Percentiles rank a stretch among this genome's conserved stretches.
Evolutionary conservation across 2,888 invertebrate species (phyloP).

Genomic region (Mythimna pallens): DNA sequence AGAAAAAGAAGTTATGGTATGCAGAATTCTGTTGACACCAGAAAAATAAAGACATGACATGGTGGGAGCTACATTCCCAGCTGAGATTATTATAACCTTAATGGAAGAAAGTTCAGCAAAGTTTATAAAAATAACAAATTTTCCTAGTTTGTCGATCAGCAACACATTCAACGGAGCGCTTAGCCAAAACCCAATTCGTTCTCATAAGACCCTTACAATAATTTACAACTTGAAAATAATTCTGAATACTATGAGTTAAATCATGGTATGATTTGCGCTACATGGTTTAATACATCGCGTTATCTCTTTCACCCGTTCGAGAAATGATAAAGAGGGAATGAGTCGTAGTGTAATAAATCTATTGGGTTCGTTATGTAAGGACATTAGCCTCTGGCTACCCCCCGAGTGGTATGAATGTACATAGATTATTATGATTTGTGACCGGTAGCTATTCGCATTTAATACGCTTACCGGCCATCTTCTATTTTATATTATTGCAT

Average conservation of each 20-base stretch:
- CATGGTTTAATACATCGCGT: constrained; percentile 47
- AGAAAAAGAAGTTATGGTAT: too few species aligned
- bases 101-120: constrained; percentile 16
- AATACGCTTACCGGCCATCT: constrained; percentile 63
- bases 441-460: constrained; percentile 64
- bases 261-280: constrained; percentile 54
- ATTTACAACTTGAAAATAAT: constrained; percentile 59
- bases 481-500: constrained; percentile 54
- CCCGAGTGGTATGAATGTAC: constrained; percentile 66
- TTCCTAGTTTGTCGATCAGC: constrained; percentile 7
- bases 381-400: constrained; percentile 70
- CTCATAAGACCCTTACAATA: constrained; percentile 52
- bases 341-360: constrained; percentile 72
- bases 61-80: background rate
- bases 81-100: background rate
- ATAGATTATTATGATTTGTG: constrained; percentile 79
- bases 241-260: constrained; percentile 56
- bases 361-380: constrained; percentile 76
- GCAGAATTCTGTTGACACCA: background rate
- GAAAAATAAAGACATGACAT: background rate
- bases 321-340: constrained; percentile 36
- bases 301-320: constrained; percentile 33
- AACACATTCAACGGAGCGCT: constrained; percentile 15
- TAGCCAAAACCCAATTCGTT: constrained; percentile 49
- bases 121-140: constrained; percentile 12